Percentiles rank a stretch among this genome's conserved stretches.
These are phyloP conservation scores for Oreotrochilus melanogaster DNA, from an alignment of 2,113 vertebrate species.

Conservation along the genomic window DNA sequence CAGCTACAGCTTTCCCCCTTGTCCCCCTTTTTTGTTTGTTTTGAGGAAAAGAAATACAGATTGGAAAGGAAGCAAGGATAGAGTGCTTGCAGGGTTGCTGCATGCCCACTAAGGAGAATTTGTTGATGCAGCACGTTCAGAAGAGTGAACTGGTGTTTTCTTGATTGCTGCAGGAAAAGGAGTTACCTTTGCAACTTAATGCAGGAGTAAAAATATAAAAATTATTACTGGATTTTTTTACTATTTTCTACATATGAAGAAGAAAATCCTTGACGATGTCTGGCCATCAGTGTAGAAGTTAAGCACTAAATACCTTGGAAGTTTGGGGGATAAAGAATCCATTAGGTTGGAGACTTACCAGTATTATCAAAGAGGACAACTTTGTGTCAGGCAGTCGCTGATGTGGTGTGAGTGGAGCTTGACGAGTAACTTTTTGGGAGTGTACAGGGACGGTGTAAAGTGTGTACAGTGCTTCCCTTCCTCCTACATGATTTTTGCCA, in stretches of 20 bases:
- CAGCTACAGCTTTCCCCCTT: neutral
- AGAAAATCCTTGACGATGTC: neutral
- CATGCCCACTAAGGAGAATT: constrained; percentile 22
- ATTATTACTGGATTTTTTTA: neutral
- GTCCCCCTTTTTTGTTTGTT: neutral
- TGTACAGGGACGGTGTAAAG: too few relatives aligned
- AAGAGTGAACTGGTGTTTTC: neutral
- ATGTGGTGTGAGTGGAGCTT: neutral
- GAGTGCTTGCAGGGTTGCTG: neutral
- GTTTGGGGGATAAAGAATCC: neutral
- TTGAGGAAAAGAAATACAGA: neutral
- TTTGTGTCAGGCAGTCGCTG: neutral
- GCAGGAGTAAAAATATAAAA: neutral
- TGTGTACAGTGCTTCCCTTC: neutral
- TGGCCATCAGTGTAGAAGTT: neutral
- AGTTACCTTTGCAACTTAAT: neutral
- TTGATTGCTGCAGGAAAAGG: neutral
- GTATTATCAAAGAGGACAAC: neutral
- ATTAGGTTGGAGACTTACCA: neutral
- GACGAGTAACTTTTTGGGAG: neutral
- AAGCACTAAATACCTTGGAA: neutral
- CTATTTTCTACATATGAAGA: neutral
- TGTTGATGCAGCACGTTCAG: neutral
- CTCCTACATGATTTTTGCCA: neutral
- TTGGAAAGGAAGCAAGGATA: neutral